These are phyloP conservation scores for Heterotilapia buettikoferi DNA, from an alignment of 2,113 vertebrate genomes.

Conservation along the genomic window DNA sequence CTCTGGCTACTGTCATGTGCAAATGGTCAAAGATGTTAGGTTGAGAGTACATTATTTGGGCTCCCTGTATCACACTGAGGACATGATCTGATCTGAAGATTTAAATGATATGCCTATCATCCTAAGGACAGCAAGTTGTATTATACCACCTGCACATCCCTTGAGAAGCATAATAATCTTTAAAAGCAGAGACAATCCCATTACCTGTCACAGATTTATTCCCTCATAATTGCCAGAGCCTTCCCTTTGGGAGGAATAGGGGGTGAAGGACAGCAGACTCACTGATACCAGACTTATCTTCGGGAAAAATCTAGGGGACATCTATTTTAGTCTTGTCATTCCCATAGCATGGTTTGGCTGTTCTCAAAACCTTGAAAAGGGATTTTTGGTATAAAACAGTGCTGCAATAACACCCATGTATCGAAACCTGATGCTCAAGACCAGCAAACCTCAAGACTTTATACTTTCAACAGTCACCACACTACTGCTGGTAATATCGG, in stretches of 20 bases:
- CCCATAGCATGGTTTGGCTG: conserved; percentile 11
- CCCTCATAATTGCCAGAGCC: conserved; percentile 64
- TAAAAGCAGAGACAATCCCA: conserved; percentile 65
- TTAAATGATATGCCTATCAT: conserved; percentile 57
- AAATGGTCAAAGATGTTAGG: conserved; percentile 32
- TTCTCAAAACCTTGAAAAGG: conserved; percentile 6
- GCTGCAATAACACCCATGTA: background rate
- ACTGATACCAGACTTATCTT: conserved; percentile 46
- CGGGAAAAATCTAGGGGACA: conserved; percentile 49
- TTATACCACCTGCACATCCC: conserved; percentile 57
- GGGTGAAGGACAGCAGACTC: conserved; percentile 63
- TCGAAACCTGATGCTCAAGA: background rate
- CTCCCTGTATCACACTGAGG: conserved; percentile 3
- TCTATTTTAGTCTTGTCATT: conserved; percentile 54
- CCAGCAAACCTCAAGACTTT: background rate
- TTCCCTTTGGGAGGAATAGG: conserved; percentile 48
- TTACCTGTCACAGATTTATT: conserved; percentile 64
- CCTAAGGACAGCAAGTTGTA: conserved; percentile 42
- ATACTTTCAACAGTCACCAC: background rate
- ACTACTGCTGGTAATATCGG: background rate
- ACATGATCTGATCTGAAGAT: conserved; percentile 45
- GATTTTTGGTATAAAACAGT: background rate
- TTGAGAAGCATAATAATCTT: conserved; percentile 68
- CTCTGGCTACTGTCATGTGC: background rate
- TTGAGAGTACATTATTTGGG: background rate